These are phyloP conservation scores for Onychostruthus taczanowskii DNA, from an alignment of 2,113 vertebrate genomes.

Conservation along the genomic window DNA sequence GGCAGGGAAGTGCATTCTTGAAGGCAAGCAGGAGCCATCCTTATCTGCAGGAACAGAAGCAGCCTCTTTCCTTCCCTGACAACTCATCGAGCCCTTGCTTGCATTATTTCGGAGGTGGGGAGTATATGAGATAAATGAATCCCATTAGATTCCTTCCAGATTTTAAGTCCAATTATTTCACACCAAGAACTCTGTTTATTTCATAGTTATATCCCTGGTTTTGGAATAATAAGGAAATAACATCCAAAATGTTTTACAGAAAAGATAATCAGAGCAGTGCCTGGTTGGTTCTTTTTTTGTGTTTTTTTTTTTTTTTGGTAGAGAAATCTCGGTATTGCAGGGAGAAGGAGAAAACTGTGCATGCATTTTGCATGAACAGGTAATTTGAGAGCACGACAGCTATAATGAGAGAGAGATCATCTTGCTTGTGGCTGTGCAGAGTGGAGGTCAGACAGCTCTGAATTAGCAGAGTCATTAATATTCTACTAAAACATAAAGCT, in stretches of 20 bases:
- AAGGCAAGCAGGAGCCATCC: not conserved
- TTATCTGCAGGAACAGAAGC: not conserved
- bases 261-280: not conserved
- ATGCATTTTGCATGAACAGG: slow-evolving; percentile 50
- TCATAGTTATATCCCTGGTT: not conserved
- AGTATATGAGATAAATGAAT: not conserved
- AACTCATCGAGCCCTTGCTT: not conserved
- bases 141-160: not conserved
- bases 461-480: slow-evolving; percentile 63
- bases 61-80: not conserved
- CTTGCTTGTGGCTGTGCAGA: slow-evolving; percentile 39
- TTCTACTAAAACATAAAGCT: slow-evolving; percentile 52
- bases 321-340: not conserved
- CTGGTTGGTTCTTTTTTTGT: not conserved
- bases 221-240: not conserved
- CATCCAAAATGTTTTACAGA: not conserved
- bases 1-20: not conserved
- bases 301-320: not conserved
- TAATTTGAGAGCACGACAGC: slow-evolving; percentile 45
- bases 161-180: not conserved
- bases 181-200: not conserved
- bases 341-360: not conserved
- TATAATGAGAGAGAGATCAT: slow-evolving; percentile 41
- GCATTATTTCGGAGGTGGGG: not conserved
- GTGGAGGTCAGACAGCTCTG: slow-evolving; percentile 50